Base-by-base conservation (phyloP, 2,888 invertebrate species). In the Ischnura elegans region DNA sequence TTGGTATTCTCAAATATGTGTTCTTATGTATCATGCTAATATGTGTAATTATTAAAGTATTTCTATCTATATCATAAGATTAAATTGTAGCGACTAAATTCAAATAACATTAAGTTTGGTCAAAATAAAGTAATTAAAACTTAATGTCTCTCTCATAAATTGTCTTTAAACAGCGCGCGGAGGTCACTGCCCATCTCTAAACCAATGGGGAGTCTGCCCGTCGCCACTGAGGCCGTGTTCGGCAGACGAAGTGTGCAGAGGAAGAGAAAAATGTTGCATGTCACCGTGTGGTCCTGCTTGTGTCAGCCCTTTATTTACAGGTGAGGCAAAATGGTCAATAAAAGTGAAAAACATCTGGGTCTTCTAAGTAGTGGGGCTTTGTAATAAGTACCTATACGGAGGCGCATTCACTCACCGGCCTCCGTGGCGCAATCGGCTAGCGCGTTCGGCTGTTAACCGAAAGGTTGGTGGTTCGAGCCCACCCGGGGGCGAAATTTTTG, bases 211-310 rank as follows among this genome's bases (percentile, higher is more conserved):
- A 87, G 94, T 95, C 29, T 98, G 98, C 94, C 97, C 97, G 0
- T 96, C 97, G 86, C 96, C 97, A 87, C 97, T 97, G n/a, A 95
- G 97, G 55, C 96, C 96, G 13, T 97, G 97, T 95, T 95, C 95
- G 55, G 96, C 96, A 85, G 97, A 97, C 95, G 96, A 96, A 93
- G 97, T 97, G 93, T 97, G 97, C 95, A 94, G 96, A 95, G 95
- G 95, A 4, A 96, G 97, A 93, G 97, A 97, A 94, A 96, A 97
- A 94, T 98, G 98, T 95, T 98, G 98, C 95, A 96, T 96, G 93
- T 97, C 97, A 36, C 96, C 97, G 0, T 98, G 98, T 95, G 98
- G 97, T 16, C 94, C 94, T 36, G 95, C 95, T 94, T 96, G 96
- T 95, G 95, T 96, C 42, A 97, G 97, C 94, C 97, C 97, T 76